Base-by-base conservation (phyloP, 2,113 vertebrate species). In the Scortum barcoo region DNA sequence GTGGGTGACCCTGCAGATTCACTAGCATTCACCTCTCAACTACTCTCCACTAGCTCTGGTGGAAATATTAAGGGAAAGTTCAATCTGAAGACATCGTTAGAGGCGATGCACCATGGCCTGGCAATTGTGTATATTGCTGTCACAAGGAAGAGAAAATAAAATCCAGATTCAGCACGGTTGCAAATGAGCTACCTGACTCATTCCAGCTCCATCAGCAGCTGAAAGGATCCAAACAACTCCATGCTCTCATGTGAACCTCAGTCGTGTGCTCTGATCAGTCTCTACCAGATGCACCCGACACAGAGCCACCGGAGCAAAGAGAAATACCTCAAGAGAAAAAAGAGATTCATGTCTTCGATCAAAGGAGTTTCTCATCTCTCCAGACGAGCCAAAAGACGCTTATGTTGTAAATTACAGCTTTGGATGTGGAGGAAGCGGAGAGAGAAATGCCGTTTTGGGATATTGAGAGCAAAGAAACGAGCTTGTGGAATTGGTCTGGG, bases 371-470 rank as follows among this genome's bases (percentile, higher is more conserved):
- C 89, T 46, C 85, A 61, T 62, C 66, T 84, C 63, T 79, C 75
- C 50, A 74, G 75, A 40, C 78, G 77, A 58, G 74, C 67, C 28
- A 92, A 88, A 73, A 91, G 85, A 71, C 91, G 87, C 40, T 42
- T 87, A 26, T 78, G 51, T 54, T 89, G 28, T 63, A 91, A 89
- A 70, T 65, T 90, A 17, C 86, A 89, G 78, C 66, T 94, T 1
- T 93, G 90, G 86, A 83, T 89, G 85, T 93, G 93, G 93, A 88
- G 88, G 75, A 91, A 80, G 79, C 26, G 69, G 30, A 83, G 72
- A 58, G 67, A 85, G 53, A 88, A 76, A 33, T 82, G 53, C 36
- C 22, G 24, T 38, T 75, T 85, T 24, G 42, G 68, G 38, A 63
- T 85, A 1, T 80, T 76, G 38, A 77, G 73, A 69, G 17, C 40